These are phyloP conservation scores for Caenorhabditis zanzibari DNA, from an alignment of 2,888 invertebrate species.

Conservation along the genomic window DNA sequence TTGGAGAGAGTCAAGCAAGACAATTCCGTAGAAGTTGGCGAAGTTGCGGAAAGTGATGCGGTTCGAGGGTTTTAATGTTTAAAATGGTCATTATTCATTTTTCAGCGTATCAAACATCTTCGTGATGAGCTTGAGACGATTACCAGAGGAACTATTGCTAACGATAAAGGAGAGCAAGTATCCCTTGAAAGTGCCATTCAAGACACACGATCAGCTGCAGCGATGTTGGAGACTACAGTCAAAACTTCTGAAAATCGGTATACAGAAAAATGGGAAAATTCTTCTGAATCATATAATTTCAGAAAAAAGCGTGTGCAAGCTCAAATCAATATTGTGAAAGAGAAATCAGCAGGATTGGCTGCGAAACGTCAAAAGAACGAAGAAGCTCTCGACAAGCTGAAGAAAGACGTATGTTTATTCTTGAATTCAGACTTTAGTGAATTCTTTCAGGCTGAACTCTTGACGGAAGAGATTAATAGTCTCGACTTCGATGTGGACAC, in stretches of 20 bases:
- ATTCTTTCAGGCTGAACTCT: slow-evolving; percentile 7
- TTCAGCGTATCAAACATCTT: slow-evolving; percentile 15
- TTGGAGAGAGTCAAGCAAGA: not conserved
- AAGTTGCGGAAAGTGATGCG: slow-evolving; percentile 47
- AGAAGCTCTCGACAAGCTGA: not conserved
- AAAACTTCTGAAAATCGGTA: slow-evolving; percentile 37
- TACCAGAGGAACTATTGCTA: slow-evolving; percentile 90
- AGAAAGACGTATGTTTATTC: not conserved
- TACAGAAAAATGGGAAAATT: not conserved
- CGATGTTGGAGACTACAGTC: slow-evolving; percentile 25
- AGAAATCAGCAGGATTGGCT: not conserved
- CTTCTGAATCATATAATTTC: not conserved
- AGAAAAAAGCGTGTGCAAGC: not conserved
- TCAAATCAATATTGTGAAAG: not conserved
- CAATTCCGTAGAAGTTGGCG: slow-evolving; percentile 2
- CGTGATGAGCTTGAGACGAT: slow-evolving; percentile 88
- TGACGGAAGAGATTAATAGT: not conserved
- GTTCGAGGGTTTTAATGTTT: not conserved
- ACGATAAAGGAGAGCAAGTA: slow-evolving; percentile 88
- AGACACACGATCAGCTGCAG: slow-evolving; percentile 77
- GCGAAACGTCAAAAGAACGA: not conserved
- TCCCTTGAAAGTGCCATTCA: slow-evolving; percentile 94
- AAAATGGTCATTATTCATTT: too few relatives aligned
- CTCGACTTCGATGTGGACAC: slow-evolving; percentile 64
- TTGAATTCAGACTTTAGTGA: not conserved